phyloP scores from a whole-genome alignment of 1,140 invertebrate species.

The Halesus radiatus region DNA sequence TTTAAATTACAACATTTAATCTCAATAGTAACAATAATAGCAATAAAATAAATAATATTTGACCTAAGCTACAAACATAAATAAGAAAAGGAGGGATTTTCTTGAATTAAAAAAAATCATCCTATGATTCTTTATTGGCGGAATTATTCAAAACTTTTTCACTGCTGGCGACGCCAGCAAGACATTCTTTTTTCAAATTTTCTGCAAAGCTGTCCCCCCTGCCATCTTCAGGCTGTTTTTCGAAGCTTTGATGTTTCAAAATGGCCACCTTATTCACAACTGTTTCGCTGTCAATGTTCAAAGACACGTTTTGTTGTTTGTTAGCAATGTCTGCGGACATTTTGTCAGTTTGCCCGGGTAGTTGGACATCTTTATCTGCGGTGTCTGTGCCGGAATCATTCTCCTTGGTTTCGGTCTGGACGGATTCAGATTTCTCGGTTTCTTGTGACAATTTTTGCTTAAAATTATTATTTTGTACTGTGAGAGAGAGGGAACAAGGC shows the following conservation, averaged over 20 bases:
- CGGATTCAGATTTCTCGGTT: conserved; percentile 40
- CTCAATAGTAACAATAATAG: conserved; percentile 38
- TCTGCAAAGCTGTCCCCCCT: conserved; percentile 40
- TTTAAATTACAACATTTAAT: conserved; percentile 29
- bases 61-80: conserved; percentile 12
- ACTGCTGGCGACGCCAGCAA: conserved; percentile 36
- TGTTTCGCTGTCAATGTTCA: background rate
- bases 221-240: conserved; percentile 22
- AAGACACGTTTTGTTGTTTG: background rate
- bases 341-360: conserved; percentile 50
- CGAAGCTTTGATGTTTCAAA: conserved; percentile 19
- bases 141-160: conserved; percentile 30
- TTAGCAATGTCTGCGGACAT: conserved; percentile 19
- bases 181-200: conserved; percentile 50
- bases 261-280: background rate
- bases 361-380: conserved; percentile 28
- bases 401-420: conserved; percentile 43
- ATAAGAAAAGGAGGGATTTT: conserved; percentile 20
- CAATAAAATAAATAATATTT: conserved; percentile 40
- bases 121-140: conserved; percentile 34
- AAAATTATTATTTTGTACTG: conserved; percentile 56
- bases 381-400: conserved; percentile 38
- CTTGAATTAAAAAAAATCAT: conserved; percentile 9
- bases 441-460: conserved; percentile 43
- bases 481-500: conserved; percentile 52